Evolutionary conservation across 2,888 invertebrate species (phyloP).

Genomic region (Spodoptera littoralis): DNA sequence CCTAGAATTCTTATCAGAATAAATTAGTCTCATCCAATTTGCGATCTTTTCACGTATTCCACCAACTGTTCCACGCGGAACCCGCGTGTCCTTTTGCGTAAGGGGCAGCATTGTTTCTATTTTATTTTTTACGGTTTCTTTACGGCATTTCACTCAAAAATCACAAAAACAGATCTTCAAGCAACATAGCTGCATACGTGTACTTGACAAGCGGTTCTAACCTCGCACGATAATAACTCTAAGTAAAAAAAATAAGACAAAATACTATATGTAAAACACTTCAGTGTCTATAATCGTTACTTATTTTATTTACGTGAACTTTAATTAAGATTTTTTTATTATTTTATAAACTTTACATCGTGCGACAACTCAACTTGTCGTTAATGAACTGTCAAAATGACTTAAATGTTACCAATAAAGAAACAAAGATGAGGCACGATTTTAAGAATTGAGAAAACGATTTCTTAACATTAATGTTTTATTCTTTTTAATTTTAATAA

Average conservation of each 20-base stretch:
- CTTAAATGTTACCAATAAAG: constrained; percentile 46
- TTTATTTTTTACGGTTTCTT: constrained; percentile 67
- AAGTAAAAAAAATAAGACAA: constrained; percentile 22
- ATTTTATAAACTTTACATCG: constrained; percentile 53
- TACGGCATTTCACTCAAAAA: constrained; percentile 73
- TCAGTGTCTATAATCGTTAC: constrained; percentile 22
- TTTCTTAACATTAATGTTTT: neutral
- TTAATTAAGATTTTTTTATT: constrained; percentile 42
- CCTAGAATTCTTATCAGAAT: constrained; percentile 97
- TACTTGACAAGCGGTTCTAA: constrained; percentile 82
- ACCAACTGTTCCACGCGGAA: constrained; percentile 88
- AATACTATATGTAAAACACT: constrained; percentile 20
- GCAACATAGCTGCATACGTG: constrained; percentile 85
- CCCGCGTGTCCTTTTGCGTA: constrained; percentile 91
- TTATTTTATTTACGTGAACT: constrained; percentile 50
- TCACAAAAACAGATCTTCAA: constrained; percentile 68
- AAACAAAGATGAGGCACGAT: neutral
- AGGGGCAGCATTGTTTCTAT: constrained; percentile 91
- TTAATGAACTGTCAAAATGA: constrained; percentile 53
- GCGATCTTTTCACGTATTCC: constrained; percentile 92
- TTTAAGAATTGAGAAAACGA: neutral
- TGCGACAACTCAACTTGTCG: constrained; percentile 55
- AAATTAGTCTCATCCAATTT: constrained; percentile 95
- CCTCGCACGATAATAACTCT: constrained; percentile 67
- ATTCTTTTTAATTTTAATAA: too few relatives aligned